Percentiles rank a stretch among this genome's conserved stretches.
These are phyloP conservation scores for Phyllotis vaccarum DNA, from an alignment of 2,797 vertebrate genomes.

Conservation along the genomic window DNA sequence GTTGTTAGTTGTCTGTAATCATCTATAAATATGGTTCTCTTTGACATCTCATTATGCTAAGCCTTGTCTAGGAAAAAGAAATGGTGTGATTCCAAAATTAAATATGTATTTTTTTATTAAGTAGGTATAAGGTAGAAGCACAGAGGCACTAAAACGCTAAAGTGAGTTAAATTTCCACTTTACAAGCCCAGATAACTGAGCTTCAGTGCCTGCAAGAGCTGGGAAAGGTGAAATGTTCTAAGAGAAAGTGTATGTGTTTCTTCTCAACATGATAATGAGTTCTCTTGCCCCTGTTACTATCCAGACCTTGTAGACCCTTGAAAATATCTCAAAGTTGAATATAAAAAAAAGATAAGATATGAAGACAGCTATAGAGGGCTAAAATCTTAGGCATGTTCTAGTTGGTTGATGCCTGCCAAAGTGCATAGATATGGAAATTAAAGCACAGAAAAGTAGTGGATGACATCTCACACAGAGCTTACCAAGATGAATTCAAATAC, in stretches of 20 bases:
- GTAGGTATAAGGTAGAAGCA: neutral
- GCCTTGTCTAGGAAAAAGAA: neutral
- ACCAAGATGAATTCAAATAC: neutral
- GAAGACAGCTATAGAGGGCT: neutral
- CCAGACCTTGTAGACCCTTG: neutral
- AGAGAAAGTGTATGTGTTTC: neutral
- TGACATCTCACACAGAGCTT: neutral
- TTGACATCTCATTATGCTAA: neutral
- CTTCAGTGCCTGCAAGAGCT: neutral
- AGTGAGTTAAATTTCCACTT: neutral
- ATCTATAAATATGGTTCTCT: neutral
- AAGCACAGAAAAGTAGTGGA: neutral
- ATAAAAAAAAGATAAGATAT: neutral
- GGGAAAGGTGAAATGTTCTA: neutral
- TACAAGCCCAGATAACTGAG: neutral
- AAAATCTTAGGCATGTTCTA: neutral
- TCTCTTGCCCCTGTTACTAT: neutral
- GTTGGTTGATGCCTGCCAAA: neutral
- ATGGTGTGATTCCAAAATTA: neutral
- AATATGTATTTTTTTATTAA: neutral
- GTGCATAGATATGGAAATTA: neutral
- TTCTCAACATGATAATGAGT: neutral
- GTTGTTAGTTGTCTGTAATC: constrained; percentile 18
- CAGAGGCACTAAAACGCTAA: neutral
- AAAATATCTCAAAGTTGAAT: neutral